Evolutionary conservation across 2,113 vertebrate genomes (phyloP), one percentile per base, ranked within the genome.

Genomic region (Lanius ludovicianus): DNA sequence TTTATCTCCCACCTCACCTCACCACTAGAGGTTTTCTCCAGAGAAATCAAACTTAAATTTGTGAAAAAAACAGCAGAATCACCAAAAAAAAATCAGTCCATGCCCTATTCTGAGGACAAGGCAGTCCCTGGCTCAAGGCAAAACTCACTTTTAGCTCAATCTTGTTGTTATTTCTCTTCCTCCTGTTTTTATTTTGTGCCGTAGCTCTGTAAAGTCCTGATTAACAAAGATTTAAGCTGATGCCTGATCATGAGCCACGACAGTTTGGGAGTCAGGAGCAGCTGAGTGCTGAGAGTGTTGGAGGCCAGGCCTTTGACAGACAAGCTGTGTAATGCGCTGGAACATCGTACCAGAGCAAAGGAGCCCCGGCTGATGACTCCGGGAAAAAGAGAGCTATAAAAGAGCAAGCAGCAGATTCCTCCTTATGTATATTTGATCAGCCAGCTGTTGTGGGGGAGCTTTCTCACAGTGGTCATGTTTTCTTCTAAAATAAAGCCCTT

Each of bases 371-470:
- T 94, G 87, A 44, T 79, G 90, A 67, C 70, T 94, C 63, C 63
- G 59, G 90, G 75, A 62, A 76, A 82, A 62, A 50, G 19, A 80
- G 56, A 83, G 47, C 59, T n/a, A 2, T 28, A 31, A 85, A 91
- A 77, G 90, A 86, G 50, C 56, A 83, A 71, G 50, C 85, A 91
- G 63, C 87, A 93, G 42, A n/a, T 67, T 76, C 79, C 64, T 83
- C 71, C 78, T 90, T 42, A 85, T 91, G 86, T 65, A 94, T 96
- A 88, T 95, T 95, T 93, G 79, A 96, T 90, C 90, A 83, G 52
- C 67, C 82, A 96, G 95, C 87, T 97, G 93, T 41, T 91, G 84
- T 24, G 20, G 1, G 46, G 11, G 69, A 37, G 44, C 46, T 76
- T 50, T 4, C 46, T 57, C 55, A 15, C 81, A 27, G 0, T 7